Evolutionary conservation across 2,888 invertebrate genomes (phyloP), one percentile per base, ranked within the genome.

Genomic region (Tenthredo distinguenda): DNA sequence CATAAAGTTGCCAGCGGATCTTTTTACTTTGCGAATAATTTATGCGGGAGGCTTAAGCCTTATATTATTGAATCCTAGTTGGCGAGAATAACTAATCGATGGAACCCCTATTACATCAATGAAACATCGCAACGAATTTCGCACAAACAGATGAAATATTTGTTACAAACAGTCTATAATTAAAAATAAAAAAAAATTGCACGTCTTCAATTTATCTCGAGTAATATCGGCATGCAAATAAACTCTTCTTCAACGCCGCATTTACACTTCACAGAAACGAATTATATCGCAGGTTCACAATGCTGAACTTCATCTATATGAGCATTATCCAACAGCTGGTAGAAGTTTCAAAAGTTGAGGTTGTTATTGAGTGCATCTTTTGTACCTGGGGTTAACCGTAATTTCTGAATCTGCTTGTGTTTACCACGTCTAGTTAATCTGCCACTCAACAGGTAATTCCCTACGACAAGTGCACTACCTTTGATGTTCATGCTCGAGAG

Each of bases 371-470:
- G 37, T 12, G 10, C 58, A 62, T 62, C 37, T 40, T 40, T 81
- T 81, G 40, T 62, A 21, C 58, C 15, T 37, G 21, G 12, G 40
- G 37, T 47, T 15, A 34, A 9, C 5, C 10, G 43, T 50, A 58
- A 58, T 31, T 55, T 34, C 21, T 21, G 62, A 81, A 37, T 58
- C n/a, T n/a, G 12, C 81, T 26, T 62, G 15, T 81, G 81, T 40
- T 40, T 62, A 62, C 47, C 47, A 47, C 40, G 43, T 40, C 40
- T 40, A 40, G 37, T 81, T 37, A 21, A 58, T 81, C 62, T 37
- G 26, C 21, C 37, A 31, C 62, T 81, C 26, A 15, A 81, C 37
- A 62, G 81, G 81, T 81, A 81, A 81, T 81, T 58, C 21, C n/a
- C 81, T 58, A 21, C 21, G 40, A 81, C 40, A 40, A 34, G 62